Percentiles rank a stretch among this genome's conserved stretches.
Evolutionary conservation across 1,140 invertebrate species (phyloP).

Genomic region (Lineus longissimus): DNA sequence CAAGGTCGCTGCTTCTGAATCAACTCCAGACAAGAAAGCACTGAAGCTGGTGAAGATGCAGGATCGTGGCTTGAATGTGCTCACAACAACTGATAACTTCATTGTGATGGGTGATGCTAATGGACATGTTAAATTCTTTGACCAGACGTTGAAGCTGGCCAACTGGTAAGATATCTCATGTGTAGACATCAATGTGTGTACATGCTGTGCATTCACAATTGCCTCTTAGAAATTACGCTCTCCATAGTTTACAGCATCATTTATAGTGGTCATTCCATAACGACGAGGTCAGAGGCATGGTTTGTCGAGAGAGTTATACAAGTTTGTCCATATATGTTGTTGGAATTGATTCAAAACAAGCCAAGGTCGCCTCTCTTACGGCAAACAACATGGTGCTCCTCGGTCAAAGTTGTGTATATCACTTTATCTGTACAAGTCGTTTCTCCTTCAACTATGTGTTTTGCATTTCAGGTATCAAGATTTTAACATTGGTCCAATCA

Average conservation of each 20-base stretch:
- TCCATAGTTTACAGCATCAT: too few species aligned
- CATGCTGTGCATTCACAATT: too few species aligned
- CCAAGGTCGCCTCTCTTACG: too few species aligned
- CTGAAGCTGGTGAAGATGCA: conserved; percentile 52
- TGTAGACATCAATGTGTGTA: too few species aligned
- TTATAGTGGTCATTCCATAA: too few species aligned
- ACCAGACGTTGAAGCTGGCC: conserved; percentile 51
- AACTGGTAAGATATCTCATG: conserved; percentile 44
- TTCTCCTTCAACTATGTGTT: too few species aligned
- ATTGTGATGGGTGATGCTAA: conserved; percentile 52
- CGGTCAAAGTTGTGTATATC: too few species aligned
- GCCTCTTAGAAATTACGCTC: too few species aligned
- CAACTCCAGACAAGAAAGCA: conserved; percentile 49
- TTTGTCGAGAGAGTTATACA: too few species aligned
- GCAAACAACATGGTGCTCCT: too few species aligned
- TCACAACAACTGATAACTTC: conserved; percentile 48
- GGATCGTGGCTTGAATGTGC: conserved; percentile 50
- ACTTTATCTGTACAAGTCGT: too few species aligned
- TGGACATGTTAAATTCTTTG: conserved; percentile 54
- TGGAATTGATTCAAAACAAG: not conserved
- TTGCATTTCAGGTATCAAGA: conserved; percentile 42
- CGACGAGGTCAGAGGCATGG: too few species aligned
- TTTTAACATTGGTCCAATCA: conserved; percentile 45
- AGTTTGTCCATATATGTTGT: not conserved
- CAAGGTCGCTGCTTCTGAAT: conserved; percentile 37